Conservation (phyloP, 2,797 vertebrate species). For the Arctocebus calabarensis region DNA sequence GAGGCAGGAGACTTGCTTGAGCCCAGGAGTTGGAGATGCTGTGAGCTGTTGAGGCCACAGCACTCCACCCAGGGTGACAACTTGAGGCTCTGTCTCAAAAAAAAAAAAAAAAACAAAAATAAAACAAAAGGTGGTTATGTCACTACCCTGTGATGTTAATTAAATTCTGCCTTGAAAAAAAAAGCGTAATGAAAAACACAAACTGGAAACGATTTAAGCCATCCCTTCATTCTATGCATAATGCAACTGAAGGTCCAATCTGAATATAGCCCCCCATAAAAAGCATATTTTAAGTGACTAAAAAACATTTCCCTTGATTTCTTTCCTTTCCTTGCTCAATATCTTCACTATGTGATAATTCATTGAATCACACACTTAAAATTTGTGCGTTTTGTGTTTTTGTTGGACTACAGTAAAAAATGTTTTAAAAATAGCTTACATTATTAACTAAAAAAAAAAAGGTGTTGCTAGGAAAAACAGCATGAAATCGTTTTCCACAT, state of each 20-base stretch:
- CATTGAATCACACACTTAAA: background rate
- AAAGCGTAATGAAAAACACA: background rate
- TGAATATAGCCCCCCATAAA: background rate
- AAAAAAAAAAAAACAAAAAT: no score
- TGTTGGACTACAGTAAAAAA: slow-evolving; percentile 41
- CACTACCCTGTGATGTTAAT: slow-evolving; percentile 21
- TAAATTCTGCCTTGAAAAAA: slow-evolving; percentile 45
- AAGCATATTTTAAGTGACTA: slow-evolving; percentile 34
- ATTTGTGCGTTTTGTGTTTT: background rate
- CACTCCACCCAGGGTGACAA: no score
- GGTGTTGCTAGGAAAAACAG: background rate
- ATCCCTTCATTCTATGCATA: slow-evolving; percentile 13
- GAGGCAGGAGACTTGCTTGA: no score
- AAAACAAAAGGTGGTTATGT: background rate
- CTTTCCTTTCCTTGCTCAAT: slow-evolving; percentile 11
- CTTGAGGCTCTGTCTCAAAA: no score
- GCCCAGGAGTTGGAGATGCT: no score
- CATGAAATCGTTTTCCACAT: slow-evolving; percentile 34
- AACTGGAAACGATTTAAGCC: slow-evolving; percentile 39
- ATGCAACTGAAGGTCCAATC: slow-evolving; percentile 17
- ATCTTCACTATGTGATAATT: slow-evolving; percentile 1
- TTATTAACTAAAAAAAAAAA: slow-evolving; percentile 39
- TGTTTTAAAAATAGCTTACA: slow-evolving; percentile 44
- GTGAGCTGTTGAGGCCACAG: no score
- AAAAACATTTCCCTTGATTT: slow-evolving; percentile 12